A percentile compares a stretch with the other conserved stretches of the same genome.
phyloP scores from a whole-genome alignment of 1,140 invertebrate species.

The Caenorhabditis inopinata region DNA sequence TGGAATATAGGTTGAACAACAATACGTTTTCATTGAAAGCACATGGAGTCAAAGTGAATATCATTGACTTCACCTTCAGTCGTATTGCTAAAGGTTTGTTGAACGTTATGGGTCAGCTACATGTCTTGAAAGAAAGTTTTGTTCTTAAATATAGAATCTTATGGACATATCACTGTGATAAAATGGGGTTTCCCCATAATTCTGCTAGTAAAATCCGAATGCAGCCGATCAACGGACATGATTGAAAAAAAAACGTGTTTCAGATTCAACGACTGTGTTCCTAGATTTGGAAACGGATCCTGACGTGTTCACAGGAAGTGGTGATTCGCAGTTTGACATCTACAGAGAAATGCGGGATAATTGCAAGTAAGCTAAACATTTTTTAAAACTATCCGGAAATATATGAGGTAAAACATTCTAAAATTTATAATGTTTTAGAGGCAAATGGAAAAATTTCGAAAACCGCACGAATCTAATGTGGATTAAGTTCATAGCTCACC shows the following conservation, averaged over 20 bases:
- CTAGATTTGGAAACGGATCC: slow-evolving; percentile 79
- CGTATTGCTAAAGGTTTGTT: slow-evolving; percentile 73
- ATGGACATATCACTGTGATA: too few species aligned
- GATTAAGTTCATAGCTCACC: not conserved
- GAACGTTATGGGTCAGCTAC: too few species aligned
- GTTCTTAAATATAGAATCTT: too few species aligned
- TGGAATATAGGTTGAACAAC: slow-evolving; percentile 68
- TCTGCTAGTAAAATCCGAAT: too few species aligned
- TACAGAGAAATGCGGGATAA: slow-evolving; percentile 80
- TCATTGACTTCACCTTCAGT: slow-evolving; percentile 91
- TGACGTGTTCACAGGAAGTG: slow-evolving; percentile 75
- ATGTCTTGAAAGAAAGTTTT: too few species aligned
- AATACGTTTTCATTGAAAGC: slow-evolving; percentile 68
- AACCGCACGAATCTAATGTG: not conserved
- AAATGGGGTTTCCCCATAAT: too few species aligned
- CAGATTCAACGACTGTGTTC: slow-evolving; percentile 74
- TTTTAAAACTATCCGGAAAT: not conserved
- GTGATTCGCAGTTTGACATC: slow-evolving; percentile 91
- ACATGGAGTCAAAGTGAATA: slow-evolving; percentile 72
- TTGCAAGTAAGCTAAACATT: not conserved
- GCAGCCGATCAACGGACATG: too few species aligned
- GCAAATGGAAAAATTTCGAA: not conserved
- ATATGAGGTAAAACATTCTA: too few species aligned
- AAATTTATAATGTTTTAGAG: not conserved
- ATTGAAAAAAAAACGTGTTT: slow-evolving; percentile 27